Percentiles rank a stretch among this genome's conserved stretches.
phyloP scores from a whole-genome alignment of 2,888 invertebrate genomes.

The Oxystoma pomonae region DNA sequence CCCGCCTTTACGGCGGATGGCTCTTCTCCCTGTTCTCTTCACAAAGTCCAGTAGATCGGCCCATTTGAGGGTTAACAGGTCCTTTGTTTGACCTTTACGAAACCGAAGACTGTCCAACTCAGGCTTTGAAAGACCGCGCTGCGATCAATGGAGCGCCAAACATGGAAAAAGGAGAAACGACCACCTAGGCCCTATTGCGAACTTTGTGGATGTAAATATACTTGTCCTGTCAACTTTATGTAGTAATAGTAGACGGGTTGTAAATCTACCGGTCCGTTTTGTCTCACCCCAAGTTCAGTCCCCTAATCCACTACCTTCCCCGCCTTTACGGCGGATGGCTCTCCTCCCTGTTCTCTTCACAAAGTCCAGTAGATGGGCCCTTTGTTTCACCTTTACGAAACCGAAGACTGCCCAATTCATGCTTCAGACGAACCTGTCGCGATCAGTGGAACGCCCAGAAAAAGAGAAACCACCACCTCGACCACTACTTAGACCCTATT shows the following conservation, averaged over 20 bases:
- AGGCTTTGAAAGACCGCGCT: constrained; percentile 57
- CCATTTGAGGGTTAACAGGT: too few relatives aligned
- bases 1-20: too few relatives aligned
- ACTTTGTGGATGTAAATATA: constrained; percentile 75
- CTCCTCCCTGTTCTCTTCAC: too few relatives aligned
- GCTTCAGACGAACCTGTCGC: constrained; percentile 53
- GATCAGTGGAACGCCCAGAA: constrained; percentile 36
- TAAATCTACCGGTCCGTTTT: too few relatives aligned
- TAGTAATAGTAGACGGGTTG: too few relatives aligned
- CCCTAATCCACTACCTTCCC: too few relatives aligned
- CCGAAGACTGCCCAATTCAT: constrained; percentile 94
- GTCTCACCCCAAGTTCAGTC: too few relatives aligned
- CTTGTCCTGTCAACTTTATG: too few relatives aligned
- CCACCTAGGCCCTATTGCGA: constrained; percentile 82
- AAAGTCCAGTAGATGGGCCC: too few relatives aligned
- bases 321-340: too few relatives aligned
- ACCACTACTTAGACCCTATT: constrained; percentile 86
- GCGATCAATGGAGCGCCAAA: constrained; percentile 38
- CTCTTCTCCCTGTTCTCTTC: too few relatives aligned
- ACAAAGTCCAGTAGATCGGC: too few relatives aligned
- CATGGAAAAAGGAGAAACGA: constrained; percentile 41
- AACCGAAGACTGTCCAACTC: constrained; percentile 94
- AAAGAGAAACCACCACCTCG: constrained; percentile 48
- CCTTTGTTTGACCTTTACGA: constrained; percentile 96
- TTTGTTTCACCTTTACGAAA: constrained; percentile 95